phyloP scores from a whole-genome alignment of 2,797 vertebrate genomes.

The Rallus crepitans region DNA sequence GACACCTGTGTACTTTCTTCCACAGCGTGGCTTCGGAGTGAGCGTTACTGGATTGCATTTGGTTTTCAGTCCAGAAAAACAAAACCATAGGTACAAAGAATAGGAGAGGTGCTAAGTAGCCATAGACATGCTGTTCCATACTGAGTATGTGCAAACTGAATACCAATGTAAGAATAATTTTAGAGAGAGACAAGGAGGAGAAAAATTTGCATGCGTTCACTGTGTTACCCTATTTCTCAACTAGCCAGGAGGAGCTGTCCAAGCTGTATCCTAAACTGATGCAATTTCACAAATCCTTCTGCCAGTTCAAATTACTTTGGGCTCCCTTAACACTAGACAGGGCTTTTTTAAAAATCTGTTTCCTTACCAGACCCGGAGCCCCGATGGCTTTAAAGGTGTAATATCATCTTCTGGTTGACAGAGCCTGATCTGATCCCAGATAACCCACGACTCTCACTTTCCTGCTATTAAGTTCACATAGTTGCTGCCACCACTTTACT shows the following conservation, averaged over 20 bases:
- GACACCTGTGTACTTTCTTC: neutral
- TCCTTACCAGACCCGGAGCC: neutral
- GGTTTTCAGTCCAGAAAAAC: neutral
- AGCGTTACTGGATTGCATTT: slow-evolving; percentile 7
- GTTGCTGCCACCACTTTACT: neutral
- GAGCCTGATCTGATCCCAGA: slow-evolving; percentile 22
- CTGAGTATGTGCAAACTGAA: neutral
- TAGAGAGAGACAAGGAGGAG: neutral
- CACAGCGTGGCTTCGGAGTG: slow-evolving; percentile 7
- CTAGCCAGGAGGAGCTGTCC: neutral
- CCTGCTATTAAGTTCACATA: slow-evolving; percentile 39
- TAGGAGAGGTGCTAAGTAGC: neutral
- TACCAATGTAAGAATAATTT: neutral
- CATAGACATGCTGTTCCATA: neutral
- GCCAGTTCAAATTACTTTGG: neutral
- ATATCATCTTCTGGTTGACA: slow-evolving; percentile 18
- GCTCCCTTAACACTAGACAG: neutral
- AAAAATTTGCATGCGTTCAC: neutral
- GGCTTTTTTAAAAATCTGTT: neutral
- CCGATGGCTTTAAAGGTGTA: neutral
- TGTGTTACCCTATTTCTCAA: neutral
- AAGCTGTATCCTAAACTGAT: neutral
- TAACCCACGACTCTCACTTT: slow-evolving; percentile 57
- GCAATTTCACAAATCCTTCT: neutral
- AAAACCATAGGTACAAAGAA: neutral